Evolutionary conservation across 2,888 invertebrate species (phyloP), one percentile per base, ranked within the genome.

Genomic region (Pristionchus exspectatus): DNA sequence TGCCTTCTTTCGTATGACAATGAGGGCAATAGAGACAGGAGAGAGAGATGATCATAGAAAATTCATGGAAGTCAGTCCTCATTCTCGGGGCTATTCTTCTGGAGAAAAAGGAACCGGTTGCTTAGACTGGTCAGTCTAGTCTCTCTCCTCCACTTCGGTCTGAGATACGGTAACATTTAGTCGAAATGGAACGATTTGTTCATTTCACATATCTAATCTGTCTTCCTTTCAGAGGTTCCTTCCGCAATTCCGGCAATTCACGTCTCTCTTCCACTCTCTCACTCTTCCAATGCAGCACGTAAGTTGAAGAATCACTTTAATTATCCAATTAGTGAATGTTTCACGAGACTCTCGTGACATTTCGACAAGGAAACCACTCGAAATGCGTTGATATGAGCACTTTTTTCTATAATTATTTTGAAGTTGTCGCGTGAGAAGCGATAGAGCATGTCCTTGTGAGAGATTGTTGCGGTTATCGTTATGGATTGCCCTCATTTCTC

Each of bases 161-260:
- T 77, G 21, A 2, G 59, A 59, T 59, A 59, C 59, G 59, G 59
- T 59, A 59, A 59, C 59, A 59, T 59, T 5, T 38, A 38, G 38
- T 56, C 18, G 30, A 69, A 72, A 16, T 16, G 2, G 16, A 16
- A 3, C 33, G 72, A n/a, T 27, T 72, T 72, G 72, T 72, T 24
- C 72, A 72, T 72, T 72, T 27, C 30, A 5, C 16, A 10, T 38
- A 18, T 72, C 72, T 74, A 74, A 74, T 69, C 44, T 18, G 3
- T 72, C 27, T 27, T 50, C 66, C 7, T 88, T 88, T 44, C 87
- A 88, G 87, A 88, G n/a, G 87, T 88, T 74, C 87, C 87, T 14
- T 30, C 44, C 2, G 21, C 87, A 21, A 88, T 88, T 72, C 87
- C 87, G 4, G 50, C 87, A 27, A 88, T 88, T 30, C 72, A 88